Evolutionary conservation across 92 coral and sea anemone genomes (phyloP).

Genomic region (Meandrina meandrites): DNA sequence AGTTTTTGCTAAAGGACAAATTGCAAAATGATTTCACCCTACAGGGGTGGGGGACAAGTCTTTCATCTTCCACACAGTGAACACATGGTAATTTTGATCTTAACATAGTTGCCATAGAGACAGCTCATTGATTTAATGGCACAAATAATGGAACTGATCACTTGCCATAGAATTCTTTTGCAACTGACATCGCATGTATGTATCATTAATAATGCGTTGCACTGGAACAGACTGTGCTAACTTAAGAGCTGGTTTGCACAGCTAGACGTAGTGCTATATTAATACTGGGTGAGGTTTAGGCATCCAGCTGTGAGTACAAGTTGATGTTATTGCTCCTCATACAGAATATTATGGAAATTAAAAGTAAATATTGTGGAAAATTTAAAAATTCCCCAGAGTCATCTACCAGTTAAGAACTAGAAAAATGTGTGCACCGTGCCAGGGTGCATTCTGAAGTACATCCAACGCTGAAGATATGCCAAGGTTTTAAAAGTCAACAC

Average conservation of each 20-base stretch:
- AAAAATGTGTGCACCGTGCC: too few relatives aligned
- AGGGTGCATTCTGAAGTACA: too few relatives aligned
- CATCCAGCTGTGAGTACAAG: slow-evolving; percentile 46
- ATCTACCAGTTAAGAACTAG: too few relatives aligned
- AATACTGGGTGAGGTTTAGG: slow-evolving; percentile 65
- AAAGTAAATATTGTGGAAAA: too few relatives aligned
- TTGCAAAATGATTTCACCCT: not conserved
- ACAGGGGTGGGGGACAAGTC: not conserved
- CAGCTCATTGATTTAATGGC: not conserved
- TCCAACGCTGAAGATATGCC: too few relatives aligned
- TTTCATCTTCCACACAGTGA: not conserved
- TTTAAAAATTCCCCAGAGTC: too few relatives aligned
- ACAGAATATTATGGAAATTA: not conserved
- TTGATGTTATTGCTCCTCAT: slow-evolving; percentile 67
- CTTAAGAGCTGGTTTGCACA: slow-evolving; percentile 24
- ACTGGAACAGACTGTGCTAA: slow-evolving; percentile 62
- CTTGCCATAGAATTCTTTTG: not conserved
- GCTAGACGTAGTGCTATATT: slow-evolving; percentile 49
- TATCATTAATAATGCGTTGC: slow-evolving; percentile 22
- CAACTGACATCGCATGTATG: not conserved
- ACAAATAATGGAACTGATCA: not conserved
- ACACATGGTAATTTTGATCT: too few relatives aligned
- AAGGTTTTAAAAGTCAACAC: too few relatives aligned
- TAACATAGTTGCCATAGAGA: not conserved
- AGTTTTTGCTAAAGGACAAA: not conserved